Conservation (phyloP, 2,888 invertebrate species). For the Apantesis nais region DNA sequence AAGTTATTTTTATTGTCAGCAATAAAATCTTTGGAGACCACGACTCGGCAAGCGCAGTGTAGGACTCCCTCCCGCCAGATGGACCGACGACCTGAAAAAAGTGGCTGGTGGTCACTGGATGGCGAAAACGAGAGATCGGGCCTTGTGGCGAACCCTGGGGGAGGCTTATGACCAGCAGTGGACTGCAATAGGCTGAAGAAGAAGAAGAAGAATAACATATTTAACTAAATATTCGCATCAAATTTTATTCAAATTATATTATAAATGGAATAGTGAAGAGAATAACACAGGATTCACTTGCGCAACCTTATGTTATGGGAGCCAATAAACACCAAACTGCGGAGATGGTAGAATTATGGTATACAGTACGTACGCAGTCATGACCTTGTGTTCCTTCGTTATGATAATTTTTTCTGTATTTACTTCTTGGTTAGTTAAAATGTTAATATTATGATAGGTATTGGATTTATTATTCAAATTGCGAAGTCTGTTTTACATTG, state of each 20-base stretch:
- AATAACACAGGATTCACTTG: conserved; percentile 36
- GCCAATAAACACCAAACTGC: conserved; percentile 21
- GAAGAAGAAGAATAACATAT: too few species aligned
- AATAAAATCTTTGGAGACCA: too few species aligned
- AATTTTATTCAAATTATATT: neutral
- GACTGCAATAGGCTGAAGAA: too few species aligned
- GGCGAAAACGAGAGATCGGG: too few species aligned
- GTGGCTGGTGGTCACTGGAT: too few species aligned
- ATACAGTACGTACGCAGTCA: neutral
- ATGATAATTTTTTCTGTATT: neutral
- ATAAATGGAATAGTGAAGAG: conserved; percentile 12
- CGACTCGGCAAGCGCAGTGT: too few species aligned
- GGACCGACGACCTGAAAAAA: too few species aligned
- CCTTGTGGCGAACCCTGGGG: too few species aligned
- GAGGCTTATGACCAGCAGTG: too few species aligned
- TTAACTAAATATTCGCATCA: neutral
- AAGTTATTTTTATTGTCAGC: too few species aligned
- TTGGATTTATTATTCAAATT: neutral
- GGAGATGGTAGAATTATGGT: conserved; percentile 8
- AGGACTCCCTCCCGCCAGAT: too few species aligned
- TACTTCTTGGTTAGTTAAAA: neutral
- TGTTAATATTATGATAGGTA: neutral
- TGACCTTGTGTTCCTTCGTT: conserved; percentile 7
- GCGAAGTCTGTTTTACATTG: neutral
- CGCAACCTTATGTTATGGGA: conserved; percentile 17